A percentile compares a stretch with the other conserved stretches of the same genome.
Conservation (phyloP, 2,113 vertebrate species). For the Chloroceryle aenea region DNA sequence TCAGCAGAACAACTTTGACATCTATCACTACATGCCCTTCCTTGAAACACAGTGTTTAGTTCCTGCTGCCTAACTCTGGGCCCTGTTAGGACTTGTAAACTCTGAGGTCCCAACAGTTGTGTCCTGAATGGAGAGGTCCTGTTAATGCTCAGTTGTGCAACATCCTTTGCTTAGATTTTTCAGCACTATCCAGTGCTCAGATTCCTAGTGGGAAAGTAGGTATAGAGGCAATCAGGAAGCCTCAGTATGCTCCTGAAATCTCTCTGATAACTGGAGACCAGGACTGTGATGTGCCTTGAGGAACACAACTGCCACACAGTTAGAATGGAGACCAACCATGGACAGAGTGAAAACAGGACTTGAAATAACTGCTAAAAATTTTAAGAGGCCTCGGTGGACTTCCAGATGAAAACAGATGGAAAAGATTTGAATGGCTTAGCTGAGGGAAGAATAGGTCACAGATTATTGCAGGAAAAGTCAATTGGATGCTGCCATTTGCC, state of each 20-base stretch:
- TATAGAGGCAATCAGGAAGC: not conserved
- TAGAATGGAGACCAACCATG: not conserved
- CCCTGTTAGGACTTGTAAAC: not conserved
- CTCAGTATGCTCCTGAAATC: not conserved
- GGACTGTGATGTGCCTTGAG: not conserved
- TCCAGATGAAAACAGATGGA: not conserved
- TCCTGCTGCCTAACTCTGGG: not conserved
- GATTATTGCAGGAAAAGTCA: slow-evolving; percentile 11
- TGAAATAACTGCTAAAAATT: not conserved
- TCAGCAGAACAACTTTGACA: not conserved
- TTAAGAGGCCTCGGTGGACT: not conserved
- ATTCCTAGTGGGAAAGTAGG: not conserved
- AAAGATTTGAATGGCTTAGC: not conserved
- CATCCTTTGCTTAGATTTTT: not conserved
- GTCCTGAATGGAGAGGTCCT: not conserved
- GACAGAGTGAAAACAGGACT: not conserved
- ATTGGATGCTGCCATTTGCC: slow-evolving; percentile 16
- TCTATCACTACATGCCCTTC: not conserved
- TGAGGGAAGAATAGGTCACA: not conserved
- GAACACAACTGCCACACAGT: not conserved
- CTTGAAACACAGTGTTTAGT: not conserved
- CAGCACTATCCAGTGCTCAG: not conserved
- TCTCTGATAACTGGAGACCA: not conserved
- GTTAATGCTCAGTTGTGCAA: not conserved
- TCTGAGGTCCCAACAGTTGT: not conserved